phyloP scores from a whole-genome alignment of 2,113 vertebrate genomes.

The Saccopteryx leptura region DNA sequence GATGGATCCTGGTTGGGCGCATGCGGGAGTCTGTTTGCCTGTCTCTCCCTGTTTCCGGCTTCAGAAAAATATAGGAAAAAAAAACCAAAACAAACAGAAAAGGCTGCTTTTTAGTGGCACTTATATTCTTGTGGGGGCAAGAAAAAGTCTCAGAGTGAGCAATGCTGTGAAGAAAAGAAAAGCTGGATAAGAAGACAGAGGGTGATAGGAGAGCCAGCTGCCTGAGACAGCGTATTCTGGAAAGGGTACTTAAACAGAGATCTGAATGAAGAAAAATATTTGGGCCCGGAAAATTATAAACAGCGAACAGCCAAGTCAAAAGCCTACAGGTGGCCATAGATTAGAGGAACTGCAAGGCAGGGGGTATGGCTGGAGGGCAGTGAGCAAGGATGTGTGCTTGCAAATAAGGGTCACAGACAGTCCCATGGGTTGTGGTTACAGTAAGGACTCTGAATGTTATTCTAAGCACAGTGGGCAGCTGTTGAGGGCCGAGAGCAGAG shows the following conservation, averaged over 20 bases:
- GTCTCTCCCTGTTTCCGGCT: too few relatives aligned
- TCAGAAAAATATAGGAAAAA: too few relatives aligned
- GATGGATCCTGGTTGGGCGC: too few relatives aligned
- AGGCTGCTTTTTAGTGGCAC: neutral
- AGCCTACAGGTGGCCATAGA: neutral
- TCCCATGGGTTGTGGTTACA: too few relatives aligned
- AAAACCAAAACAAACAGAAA: neutral
- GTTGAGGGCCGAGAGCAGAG: neutral
- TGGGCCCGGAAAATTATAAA: neutral
- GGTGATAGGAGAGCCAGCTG: neutral
- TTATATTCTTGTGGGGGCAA: neutral
- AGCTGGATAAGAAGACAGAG: neutral
- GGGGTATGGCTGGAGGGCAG: neutral
- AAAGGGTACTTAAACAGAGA: neutral
- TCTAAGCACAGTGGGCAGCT: neutral
- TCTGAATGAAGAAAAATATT: neutral
- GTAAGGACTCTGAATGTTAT: neutral
- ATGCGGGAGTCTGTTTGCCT: too few relatives aligned
- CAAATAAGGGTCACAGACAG: neutral
- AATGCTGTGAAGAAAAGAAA: neutral
- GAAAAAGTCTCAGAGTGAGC: neutral
- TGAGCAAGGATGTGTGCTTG: too few relatives aligned
- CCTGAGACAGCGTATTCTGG: neutral
- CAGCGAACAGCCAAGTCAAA: neutral
- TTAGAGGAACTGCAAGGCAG: neutral